These are phyloP conservation scores for Hemiscyllium ocellatum DNA, from an alignment of 2,113 vertebrate species.

Conservation along the genomic window DNA sequence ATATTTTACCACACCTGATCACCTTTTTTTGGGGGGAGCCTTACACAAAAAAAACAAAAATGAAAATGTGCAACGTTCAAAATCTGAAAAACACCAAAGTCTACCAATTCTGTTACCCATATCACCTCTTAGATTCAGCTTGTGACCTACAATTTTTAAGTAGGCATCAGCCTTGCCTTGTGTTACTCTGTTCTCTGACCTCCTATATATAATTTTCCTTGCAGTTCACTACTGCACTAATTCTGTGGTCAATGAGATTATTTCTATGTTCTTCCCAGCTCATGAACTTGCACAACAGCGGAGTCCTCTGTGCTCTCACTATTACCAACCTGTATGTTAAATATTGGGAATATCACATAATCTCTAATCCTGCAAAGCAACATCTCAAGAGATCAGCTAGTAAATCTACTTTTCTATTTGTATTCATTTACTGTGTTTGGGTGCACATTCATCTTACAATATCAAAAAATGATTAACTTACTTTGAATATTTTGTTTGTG, in stretches of 20 bases:
- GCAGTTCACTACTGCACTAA: not conserved
- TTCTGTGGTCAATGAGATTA: not conserved
- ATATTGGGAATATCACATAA: not conserved
- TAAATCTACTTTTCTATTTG: not conserved
- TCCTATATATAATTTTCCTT: not conserved
- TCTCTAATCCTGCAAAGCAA: not conserved
- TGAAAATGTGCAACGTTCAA: not conserved
- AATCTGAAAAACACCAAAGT: not conserved
- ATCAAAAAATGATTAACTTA: slow-evolving; percentile 55
- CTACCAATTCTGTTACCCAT: not conserved
- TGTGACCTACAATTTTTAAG: not conserved
- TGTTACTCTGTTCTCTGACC: not conserved
- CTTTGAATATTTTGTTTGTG: slow-evolving; percentile 74
- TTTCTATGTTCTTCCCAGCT: not conserved
- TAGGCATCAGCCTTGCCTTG: not conserved
- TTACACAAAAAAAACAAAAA: not conserved
- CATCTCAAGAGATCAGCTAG: not conserved
- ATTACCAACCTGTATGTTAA: not conserved
- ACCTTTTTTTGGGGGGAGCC: not conserved
- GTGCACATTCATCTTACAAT: slow-evolving; percentile 41
- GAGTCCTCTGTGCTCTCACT: not conserved
- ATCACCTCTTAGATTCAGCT: not conserved
- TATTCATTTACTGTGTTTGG: not conserved
- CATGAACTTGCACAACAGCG: not conserved
- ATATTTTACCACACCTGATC: not conserved